Evolutionary conservation across 2,113 vertebrate genomes (phyloP).

Genomic region (Cyprinodon variegatus): DNA sequence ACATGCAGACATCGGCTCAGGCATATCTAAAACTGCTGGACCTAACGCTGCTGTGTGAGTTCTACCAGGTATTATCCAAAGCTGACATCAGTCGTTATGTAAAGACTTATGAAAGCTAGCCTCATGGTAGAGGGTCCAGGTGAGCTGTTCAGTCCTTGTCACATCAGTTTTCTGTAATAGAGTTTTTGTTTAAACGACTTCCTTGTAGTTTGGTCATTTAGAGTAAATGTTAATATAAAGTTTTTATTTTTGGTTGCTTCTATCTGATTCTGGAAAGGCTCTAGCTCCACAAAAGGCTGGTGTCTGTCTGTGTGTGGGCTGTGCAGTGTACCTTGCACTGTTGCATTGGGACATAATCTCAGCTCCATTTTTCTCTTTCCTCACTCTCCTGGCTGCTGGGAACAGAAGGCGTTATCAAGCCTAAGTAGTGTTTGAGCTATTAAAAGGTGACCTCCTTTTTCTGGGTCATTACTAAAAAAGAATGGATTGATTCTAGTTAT

Average conservation of each 20-base stretch:
- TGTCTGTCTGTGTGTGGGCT: constrained; percentile 47
- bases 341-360: constrained; percentile 45
- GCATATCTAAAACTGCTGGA: constrained; percentile 20
- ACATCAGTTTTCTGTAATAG: neutral
- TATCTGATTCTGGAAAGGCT: constrained; percentile 28
- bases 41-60: constrained; percentile 22
- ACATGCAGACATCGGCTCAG: neutral
- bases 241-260: constrained; percentile 12
- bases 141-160: constrained; percentile 25
- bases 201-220: neutral
- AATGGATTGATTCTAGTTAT: constrained; percentile 72
- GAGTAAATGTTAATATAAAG: constrained; percentile 9
- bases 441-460: constrained; percentile 81
- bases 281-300: constrained; percentile 15
- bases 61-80: constrained; percentile 35
- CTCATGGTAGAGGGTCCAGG: constrained; percentile 32
- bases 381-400: constrained; percentile 38
- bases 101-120: constrained; percentile 53
- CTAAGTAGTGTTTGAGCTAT: constrained; percentile 64
- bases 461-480: constrained; percentile 77
- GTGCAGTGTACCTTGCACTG: constrained; percentile 38
- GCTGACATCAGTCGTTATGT: constrained; percentile 49
- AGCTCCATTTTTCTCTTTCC: constrained; percentile 25
- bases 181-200: constrained; percentile 5
- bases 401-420: constrained; percentile 64